Evolutionary conservation across 1,140 invertebrate genomes (phyloP).

Genomic region (Procambarus virginalis): DNA sequence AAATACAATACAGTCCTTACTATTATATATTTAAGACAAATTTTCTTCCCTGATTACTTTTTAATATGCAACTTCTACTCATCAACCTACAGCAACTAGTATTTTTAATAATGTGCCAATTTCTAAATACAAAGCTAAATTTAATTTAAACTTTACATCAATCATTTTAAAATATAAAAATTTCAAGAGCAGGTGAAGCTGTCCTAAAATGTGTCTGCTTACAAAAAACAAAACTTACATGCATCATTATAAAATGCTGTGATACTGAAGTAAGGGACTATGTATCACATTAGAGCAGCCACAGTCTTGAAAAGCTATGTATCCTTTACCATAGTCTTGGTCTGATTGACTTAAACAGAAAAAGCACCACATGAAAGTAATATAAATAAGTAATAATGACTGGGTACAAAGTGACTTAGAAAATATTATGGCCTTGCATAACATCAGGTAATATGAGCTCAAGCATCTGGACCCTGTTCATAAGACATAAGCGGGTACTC

Average conservation of each 20-base stretch:
- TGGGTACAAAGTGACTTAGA: slow-evolving; percentile 62
- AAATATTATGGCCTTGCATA: slow-evolving; percentile 63
- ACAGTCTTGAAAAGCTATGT: slow-evolving; percentile 19
- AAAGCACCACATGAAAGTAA: slow-evolving; percentile 57
- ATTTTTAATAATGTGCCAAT: background rate
- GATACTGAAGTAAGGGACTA: background rate
- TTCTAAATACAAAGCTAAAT: background rate
- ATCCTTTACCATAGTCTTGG: slow-evolving; percentile 46
- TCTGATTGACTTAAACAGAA: slow-evolving; percentile 39
- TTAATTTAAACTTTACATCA: background rate
- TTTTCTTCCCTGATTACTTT: background rate
- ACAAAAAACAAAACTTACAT: background rate
- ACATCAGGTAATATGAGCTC: slow-evolving; percentile 59
- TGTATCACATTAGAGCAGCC: background rate
- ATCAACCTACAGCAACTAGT: background rate
- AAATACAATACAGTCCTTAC: slow-evolving; percentile 10
- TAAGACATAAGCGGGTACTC: slow-evolving; percentile 36
- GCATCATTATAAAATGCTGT: background rate
- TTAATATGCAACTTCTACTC: background rate
- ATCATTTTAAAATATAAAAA: slow-evolving; percentile 21
- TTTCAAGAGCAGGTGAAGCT: background rate
- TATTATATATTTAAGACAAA: background rate
- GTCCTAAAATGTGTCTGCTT: slow-evolving; percentile 2
- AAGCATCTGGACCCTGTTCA: slow-evolving; percentile 63
- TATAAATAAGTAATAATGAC: slow-evolving; percentile 35